A percentile compares a stretch with the other conserved stretches of the same genome.
Evolutionary conservation across 2,113 vertebrate genomes (phyloP).

Genomic region (Trichomycterus rosablanca): DNA sequence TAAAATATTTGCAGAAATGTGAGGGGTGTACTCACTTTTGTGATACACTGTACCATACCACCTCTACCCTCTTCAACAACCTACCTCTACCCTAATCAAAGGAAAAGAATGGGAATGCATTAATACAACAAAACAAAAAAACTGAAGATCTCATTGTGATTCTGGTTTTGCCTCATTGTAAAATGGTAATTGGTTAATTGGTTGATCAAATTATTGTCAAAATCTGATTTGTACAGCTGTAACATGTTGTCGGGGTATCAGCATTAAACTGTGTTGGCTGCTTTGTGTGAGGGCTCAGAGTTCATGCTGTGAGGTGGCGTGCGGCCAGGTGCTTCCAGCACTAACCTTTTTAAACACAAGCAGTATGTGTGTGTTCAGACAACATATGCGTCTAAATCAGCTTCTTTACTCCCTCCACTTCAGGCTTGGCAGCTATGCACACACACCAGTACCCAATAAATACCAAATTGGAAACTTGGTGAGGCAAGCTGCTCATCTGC

Average conservation of each 20-base stretch:
- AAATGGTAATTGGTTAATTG: too few species aligned
- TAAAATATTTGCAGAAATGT: too few species aligned
- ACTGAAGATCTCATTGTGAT: too few species aligned
- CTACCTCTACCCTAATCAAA: too few species aligned
- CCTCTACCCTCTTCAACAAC: too few species aligned
- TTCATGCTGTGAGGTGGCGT: conserved; percentile 15
- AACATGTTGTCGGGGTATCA: not conserved
- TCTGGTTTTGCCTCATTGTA: too few species aligned
- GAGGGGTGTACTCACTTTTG: too few species aligned
- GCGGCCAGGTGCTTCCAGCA: conserved; percentile 21
- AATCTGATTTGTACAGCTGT: not conserved
- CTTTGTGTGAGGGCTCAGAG: conserved; percentile 21
- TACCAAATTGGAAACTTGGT: conserved; percentile 15
- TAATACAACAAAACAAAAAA: too few species aligned
- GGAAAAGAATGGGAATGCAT: too few species aligned
- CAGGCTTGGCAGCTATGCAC: not conserved
- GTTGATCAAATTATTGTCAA: too few species aligned
- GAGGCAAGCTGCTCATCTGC: conserved; percentile 34
- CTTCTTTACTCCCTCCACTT: conserved; percentile 8
- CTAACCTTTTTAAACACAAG: conserved; percentile 7
- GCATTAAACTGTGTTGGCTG: conserved; percentile 4
- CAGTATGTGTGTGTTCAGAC: conserved; percentile 23
- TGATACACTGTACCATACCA: too few species aligned
- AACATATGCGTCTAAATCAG: conserved; percentile 2
- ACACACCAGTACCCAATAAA: not conserved